Base-by-base conservation (phyloP, 1,140 invertebrate species). In the Scylla paramamosain region DNA sequence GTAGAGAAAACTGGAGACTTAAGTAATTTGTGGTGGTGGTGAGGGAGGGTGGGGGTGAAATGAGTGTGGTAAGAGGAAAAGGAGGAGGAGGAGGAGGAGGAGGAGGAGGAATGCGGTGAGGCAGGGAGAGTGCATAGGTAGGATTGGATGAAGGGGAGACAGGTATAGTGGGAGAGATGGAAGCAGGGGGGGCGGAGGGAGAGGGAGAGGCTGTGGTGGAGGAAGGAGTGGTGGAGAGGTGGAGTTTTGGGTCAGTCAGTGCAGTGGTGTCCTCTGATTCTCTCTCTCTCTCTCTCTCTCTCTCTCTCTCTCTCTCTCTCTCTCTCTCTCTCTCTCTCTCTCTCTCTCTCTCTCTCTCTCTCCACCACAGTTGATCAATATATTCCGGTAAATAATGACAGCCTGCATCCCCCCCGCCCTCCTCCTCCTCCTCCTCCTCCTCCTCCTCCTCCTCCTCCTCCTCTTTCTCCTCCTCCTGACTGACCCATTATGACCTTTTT, bases 351-450 rank as follows among this genome's bases (percentile, higher is more conserved):
- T 25, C 14, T n/a, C 25, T 3, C 29, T n/a, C 4, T 45, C 46
- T 20, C 89, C 12, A 52, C 28, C 31, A 31, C 59, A 12, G 28
- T 20, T 77, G 67, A 91, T 91, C 90, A 91, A 91, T 91, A 91
- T 77, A 91, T 91, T 77, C 90, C 52, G 0, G 90, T 91, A 91
- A 91, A 91, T 91, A 91, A 91, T 91, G 90, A 39, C 87, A n/a
- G 29, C 14, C 87, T 48, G 46, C 86, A 88, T 20, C 59, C 46
- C 46, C 46, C 91, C 52, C 29, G 0, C n/a, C 91, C 2, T 32
- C 52, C 48, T 59, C 48, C 29, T 25, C 46, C n/a, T 77, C 91
- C 25, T 52, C 31, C 29, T 52, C 28, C 52, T 31, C 59, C 31
- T 20, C 91, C 48, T 77, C 59, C n/a, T 39, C 45, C 59, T 77